Base-by-base conservation (phyloP, 2,113 vertebrate species). In the Corythoichthys haematopterus region DNA sequence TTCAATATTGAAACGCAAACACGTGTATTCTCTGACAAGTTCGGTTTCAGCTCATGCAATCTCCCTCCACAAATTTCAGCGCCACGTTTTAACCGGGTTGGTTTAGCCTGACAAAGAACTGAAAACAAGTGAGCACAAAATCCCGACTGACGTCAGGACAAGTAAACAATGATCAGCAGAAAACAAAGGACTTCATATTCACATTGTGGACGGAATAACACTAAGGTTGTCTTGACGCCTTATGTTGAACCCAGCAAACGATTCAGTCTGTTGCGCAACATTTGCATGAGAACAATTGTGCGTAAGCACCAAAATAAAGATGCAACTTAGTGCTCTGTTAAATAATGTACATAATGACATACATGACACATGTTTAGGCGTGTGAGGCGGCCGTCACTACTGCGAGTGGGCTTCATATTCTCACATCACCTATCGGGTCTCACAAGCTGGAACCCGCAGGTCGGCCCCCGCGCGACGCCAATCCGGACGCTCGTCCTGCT, bases 381-480 rank as follows among this genome's bases (percentile, higher is more conserved):
- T 51, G 40, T 37, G 51, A 70, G 62, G 65, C 66, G 66, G 69
- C 64, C n/a, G 12, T 63, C 35, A 66, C 28, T 2, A 48, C 71
- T 65, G 69, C 69, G 38, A 56, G 16, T 56, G 52, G 52, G 52
- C 52, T 57, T 57, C 12, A 40, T 33, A 13, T 46, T 57, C 58
- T 45, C 38, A 3, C 33, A 51, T 16, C 7, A 59, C 53, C 64
- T 45, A 43, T 15, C 4, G 38, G 63, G 28, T 33, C 38, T 88
- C 84, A 90, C 72, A 82, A 76, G 2, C 81, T 82, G 52, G 84
- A 83, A 40, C 83, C 86, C 2, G 85, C 84, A 48, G 84, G 67
- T 68, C 81, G 75, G 40, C 77, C 81, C 47, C 83, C 83, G 0
- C 84, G 81, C 20, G 75, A 78, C 43, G 77, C 56, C 53, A 86